Evolutionary conservation across 1,140 invertebrate species (phyloP), one percentile per base, ranked within the genome.

Genomic region (Lepidurus apus): DNA sequence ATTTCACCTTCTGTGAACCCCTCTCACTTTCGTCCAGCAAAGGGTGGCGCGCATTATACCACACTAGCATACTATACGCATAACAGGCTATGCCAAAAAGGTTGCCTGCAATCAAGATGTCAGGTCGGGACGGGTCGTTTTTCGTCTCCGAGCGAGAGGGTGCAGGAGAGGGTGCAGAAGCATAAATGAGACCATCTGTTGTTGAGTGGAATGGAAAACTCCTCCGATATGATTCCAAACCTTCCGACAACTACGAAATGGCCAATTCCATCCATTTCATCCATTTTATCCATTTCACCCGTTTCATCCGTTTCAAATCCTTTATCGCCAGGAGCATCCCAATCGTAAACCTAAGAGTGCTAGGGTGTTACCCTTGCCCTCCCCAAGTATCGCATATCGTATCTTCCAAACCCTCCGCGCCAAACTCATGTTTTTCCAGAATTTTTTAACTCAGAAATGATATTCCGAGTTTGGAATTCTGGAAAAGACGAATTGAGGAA

Each of bases 101-200:
- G n/a, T 13, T 65, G 53, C 53, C 53, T 65, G 53, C 53, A 65
- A 65, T 65, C 53, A 65, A 65, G 53, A 65, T 65, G 53, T 65
- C 53, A 65, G 53, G 53, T 65, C 53, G 53, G 53, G 34, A 4
- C 3, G 34, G 53, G 53, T 65, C 53, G 53, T 65, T 65, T 65
- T 65, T 65, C 53, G n/a, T 65, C 53, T 65, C 13, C 53, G 21
- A 13, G 17, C 4, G 53, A 1, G 53, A 65, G 53, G 53, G 53
- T 65, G 53, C 53, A 53, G 13, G 47, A 10, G 53, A 65, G 53
- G 53, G 53, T 65, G 53, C n/a, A 65, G 13, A 65, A 65, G 53
- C 53, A 65, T 65, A 65, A 65, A 65, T 65, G 53, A 21, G 53
- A 65, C 53, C 53, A 65, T 65, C 53, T 65, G 53, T 65, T 65